These are phyloP conservation scores for Pygocentrus nattereri DNA, from an alignment of 2,797 vertebrate species.

Conservation along the genomic window DNA sequence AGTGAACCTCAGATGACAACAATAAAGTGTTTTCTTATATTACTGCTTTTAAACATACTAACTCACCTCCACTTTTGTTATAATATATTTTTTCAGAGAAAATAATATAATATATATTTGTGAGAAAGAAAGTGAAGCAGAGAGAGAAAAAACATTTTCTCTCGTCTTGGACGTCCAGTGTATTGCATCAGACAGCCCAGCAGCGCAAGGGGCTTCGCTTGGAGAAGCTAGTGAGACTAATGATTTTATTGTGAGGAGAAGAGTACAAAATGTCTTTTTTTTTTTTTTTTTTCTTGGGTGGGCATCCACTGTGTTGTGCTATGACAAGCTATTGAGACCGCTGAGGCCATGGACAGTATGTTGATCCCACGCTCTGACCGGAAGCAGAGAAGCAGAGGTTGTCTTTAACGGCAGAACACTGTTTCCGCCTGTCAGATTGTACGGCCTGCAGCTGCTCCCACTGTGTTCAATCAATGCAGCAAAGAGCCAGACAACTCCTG, in stretches of 20 bases:
- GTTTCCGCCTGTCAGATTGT: constrained; percentile 11
- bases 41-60: too few relatives aligned
- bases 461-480: constrained; percentile 37
- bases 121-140: too few relatives aligned
- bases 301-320: neutral
- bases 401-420: neutral
- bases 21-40: too few relatives aligned
- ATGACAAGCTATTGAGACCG: neutral
- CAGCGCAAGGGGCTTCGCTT: constrained; percentile 6
- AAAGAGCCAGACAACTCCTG: constrained; percentile 32
- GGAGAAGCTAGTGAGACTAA: neutral
- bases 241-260: neutral
- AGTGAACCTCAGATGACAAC: too few relatives aligned
- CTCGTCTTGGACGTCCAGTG: neutral
- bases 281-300: neutral
- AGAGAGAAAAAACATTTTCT: too few relatives aligned
- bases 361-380: neutral
- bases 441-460: constrained; percentile 21
- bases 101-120: too few relatives aligned
- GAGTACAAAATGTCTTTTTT: too few relatives aligned
- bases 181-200: neutral
- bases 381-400: neutral
- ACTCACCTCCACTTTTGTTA: too few relatives aligned
- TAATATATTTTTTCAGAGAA: too few relatives aligned
- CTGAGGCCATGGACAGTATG: neutral